Evolutionary conservation across 1,140 invertebrate species (phyloP).

Genomic region (Hydropsyche tenuis): DNA sequence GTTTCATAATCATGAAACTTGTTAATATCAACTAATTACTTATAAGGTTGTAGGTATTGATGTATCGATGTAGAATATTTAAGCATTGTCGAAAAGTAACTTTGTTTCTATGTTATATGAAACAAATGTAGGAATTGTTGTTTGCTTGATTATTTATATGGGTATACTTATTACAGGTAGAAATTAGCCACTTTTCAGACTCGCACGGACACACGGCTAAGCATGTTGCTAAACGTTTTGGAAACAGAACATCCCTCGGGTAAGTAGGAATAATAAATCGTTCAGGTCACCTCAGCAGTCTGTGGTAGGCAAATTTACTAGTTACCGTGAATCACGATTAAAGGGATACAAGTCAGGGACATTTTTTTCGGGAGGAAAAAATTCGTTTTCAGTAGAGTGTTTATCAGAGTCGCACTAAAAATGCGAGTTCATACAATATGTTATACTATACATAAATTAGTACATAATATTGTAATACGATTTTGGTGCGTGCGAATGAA

Average conservation of each 20-base stretch:
- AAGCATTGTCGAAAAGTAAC: background rate
- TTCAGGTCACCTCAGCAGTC: conserved; percentile 33
- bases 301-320: conserved; percentile 38
- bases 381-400: background rate
- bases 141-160: background rate
- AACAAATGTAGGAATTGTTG: background rate
- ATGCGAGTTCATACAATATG: background rate
- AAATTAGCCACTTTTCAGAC: conserved; percentile 15
- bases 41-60: too few relatives aligned
- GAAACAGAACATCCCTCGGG: conserved; percentile 35
- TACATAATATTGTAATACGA: background rate
- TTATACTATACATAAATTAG: background rate
- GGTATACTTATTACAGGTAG: background rate
- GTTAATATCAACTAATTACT: too few relatives aligned
- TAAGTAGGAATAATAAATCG: conserved; percentile 38
- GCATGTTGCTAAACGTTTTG: conserved; percentile 37
- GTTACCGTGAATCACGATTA: conserved; percentile 34
- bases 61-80: too few relatives aligned
- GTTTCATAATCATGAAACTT: too few relatives aligned
- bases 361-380: background rate
- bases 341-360: conserved; percentile 19
- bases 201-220: conserved; percentile 11
- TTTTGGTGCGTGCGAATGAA: background rate
- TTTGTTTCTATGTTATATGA: background rate
- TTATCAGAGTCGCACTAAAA: background rate